Base-by-base conservation (phyloP, 2,888 invertebrate species). In the Embidobia sp. region DNA sequence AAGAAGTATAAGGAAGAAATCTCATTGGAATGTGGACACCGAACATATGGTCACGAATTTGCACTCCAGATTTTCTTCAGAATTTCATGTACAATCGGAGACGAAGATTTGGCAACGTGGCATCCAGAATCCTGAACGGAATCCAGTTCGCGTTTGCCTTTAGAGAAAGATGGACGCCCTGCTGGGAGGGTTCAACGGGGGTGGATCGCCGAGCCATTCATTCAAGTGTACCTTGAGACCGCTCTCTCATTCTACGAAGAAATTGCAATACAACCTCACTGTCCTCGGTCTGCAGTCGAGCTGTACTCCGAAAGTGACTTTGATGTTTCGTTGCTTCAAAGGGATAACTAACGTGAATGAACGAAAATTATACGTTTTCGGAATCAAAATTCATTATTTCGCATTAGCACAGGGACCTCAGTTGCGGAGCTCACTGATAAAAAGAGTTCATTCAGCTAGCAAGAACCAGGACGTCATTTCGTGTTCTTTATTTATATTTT, bases 161-260 rank as follows among this genome's bases (percentile, higher is more conserved):
- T 78, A 61, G 75, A 59, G 79, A 75, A 81, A 78, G 77, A 80
- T 74, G 77, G 82, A 83, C 82, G 83, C 84, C 88, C 87, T 76
- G 85, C 85, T 81, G 88, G 69, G 87, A 86, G 81, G 86, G 83
- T 84, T 84, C 81, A 82, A 83, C 80, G 84, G 84, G 84, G 85
- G 85, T 86, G 84, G 81, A 79, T 77, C 78, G 79, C 78, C 51
- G 78, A 69, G 67, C 76, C 84, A 85, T 86, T 85, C 85, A 84
- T 69, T 69, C 69, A 64, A 70, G 70, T 61, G 35, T 70, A 61
- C 61, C 70, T 70, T 61, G 53, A 57, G 61, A 70, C 51, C 51
- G 55, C 69, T 73, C 78, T 73, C 77, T 78, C 77, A 63, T 80
- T 78, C 79, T 79, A 48, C 35, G 31, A 64, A 76, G 76, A 77